Evolutionary conservation across 2,888 invertebrate species (phyloP), one percentile per base, ranked within the genome.

Genomic region (Leptarthrus brevirostris): DNA sequence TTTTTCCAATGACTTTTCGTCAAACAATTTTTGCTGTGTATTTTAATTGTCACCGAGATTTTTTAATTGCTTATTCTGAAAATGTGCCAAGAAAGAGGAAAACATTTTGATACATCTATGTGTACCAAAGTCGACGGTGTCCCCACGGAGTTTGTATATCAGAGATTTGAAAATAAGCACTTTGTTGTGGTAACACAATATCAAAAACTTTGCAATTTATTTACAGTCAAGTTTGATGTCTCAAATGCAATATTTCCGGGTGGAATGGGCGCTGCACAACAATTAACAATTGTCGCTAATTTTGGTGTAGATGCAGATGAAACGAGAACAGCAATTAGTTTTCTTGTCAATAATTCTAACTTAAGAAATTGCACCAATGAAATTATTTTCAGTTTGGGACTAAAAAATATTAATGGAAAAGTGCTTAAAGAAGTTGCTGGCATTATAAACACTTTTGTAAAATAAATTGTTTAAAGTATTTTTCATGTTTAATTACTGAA

Each of bases 181-280:
- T 78, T 84, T 56, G 74, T 84, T 26, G 61, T 84, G 6, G 79
- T 83, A 40, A 84, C 84, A 0, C 84, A 84, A 74, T 80, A 82
- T 72, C 80, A 80, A 12, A 82, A 81, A 73, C 72, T 83, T 77
- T 80, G 81, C 75, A 83, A 82, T 36, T 52, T 84, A 0, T 84
- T 81, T 66, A 79, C 80, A 0, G 81, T 84, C 2, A 75, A 78
- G 12, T 84, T 83, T 56, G 84, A 84, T 69, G n/a, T 2, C n/a
- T 44, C 66, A 2, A 18, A 5, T 36, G 66, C 30, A n/a, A 10
- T 6, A 79, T 79, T 3, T 80, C 82, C 2, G 69, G 79, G 75
- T 80, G 8, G 74, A 80, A 54, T 81, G 81, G 0, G 75, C 79
- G 10, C 75, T 76, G 1, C 80, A 81, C 54, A 1, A 81, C 83